Conservation (phyloP, 2,888 invertebrate species). For the Heterodera filipjevi region DNA sequence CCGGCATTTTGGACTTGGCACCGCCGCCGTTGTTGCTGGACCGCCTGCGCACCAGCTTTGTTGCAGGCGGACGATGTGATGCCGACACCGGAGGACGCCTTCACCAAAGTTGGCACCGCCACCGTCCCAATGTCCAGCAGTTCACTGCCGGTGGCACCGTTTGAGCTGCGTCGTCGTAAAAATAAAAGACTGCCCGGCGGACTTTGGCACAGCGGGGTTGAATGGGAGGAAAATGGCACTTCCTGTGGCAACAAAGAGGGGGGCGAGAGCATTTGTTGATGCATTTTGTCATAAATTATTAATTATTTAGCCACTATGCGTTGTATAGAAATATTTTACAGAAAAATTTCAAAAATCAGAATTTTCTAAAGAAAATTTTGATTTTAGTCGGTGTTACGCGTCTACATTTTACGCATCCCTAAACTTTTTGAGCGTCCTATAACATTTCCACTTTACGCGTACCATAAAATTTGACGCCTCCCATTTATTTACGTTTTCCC, state of each 20-base stretch:
- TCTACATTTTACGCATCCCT: too few relatives aligned
- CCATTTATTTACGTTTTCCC: too few relatives aligned
- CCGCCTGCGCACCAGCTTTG: slow-evolving; percentile 38
- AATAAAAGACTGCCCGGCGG: slow-evolving; percentile 22
- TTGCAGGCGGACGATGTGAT: slow-evolving; percentile 23
- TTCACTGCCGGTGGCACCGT: slow-evolving; percentile 15
- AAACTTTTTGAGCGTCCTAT: too few relatives aligned
- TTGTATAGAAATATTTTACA: too few relatives aligned
- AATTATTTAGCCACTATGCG: too few relatives aligned
- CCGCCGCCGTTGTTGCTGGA: slow-evolving; percentile 41
- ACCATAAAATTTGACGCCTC: too few relatives aligned
- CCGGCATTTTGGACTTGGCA: slow-evolving; percentile 39
- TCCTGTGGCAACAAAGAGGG: slow-evolving; percentile 11
- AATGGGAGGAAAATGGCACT: slow-evolving; percentile 34
- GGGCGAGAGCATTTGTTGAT: background rate
- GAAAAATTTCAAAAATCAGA: too few relatives aligned
- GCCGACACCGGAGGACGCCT: background rate
- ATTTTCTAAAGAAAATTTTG: too few relatives aligned
- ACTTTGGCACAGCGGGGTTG: slow-evolving; percentile 38
- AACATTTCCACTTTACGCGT: too few relatives aligned
- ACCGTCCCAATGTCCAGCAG: too few relatives aligned
- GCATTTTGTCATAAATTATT: background rate
- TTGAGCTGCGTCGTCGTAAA: slow-evolving; percentile 22
- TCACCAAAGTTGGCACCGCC: background rate
- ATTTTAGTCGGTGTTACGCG: too few relatives aligned